Evolutionary conservation across 2,888 invertebrate species (phyloP).

Genomic region (Zhuqinia jingwanae): DNA sequence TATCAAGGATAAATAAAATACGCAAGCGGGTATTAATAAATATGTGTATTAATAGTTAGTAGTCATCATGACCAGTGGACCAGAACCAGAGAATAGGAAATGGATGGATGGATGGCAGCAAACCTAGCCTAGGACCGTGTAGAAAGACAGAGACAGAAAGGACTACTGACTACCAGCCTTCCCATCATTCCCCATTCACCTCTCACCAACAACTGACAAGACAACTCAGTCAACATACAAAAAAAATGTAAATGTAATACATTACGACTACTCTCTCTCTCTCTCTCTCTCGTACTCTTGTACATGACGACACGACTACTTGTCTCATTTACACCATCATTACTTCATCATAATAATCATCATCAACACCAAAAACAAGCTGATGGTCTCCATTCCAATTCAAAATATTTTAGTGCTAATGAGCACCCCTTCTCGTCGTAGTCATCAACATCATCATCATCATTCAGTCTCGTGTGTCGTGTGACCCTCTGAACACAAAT

Average conservation of each 20-base stretch:
- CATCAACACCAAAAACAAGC: not conserved
- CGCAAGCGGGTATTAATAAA: not conserved
- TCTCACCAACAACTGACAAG: slow-evolving; percentile 67
- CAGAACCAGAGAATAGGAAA: slow-evolving; percentile 43
- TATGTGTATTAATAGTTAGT: not conserved
- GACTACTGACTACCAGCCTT: slow-evolving; percentile 15
- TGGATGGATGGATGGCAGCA: slow-evolving; percentile 50
- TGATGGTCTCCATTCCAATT: slow-evolving; percentile 28
- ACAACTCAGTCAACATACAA: slow-evolving; percentile 39
- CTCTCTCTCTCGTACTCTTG: no score
- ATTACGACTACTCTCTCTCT: not conserved
- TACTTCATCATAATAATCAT: slow-evolving; percentile 21
- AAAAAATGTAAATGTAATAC: slow-evolving; percentile 14
- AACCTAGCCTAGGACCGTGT: not conserved
- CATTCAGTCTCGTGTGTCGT: slow-evolving; percentile 11
- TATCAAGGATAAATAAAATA: not conserved
- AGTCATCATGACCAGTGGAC: slow-evolving; percentile 58
- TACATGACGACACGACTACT: slow-evolving; percentile 18
- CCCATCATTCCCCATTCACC: slow-evolving; percentile 58
- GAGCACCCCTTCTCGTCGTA: slow-evolving; percentile 45
- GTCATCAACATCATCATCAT: slow-evolving; percentile 2
- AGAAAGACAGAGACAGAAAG: slow-evolving; percentile 38
- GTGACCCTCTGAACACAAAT: slow-evolving; percentile 53
- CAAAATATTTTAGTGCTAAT: slow-evolving; percentile 40
- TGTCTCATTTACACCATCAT: slow-evolving; percentile 60